phyloP scores from a whole-genome alignment of 2,797 vertebrate genomes.

The Podargus strigoides region DNA sequence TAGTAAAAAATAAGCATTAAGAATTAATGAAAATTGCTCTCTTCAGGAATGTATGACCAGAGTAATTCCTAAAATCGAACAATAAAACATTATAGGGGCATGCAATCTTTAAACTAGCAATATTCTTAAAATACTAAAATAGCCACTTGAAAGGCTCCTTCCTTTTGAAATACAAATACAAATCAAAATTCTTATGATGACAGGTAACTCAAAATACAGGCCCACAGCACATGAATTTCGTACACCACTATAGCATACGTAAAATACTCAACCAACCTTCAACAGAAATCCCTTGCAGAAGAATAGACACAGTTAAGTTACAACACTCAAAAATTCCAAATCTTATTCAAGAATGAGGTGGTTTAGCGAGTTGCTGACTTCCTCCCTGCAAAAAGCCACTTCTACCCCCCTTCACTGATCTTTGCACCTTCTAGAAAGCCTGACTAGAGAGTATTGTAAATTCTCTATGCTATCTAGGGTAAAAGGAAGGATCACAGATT shows the following conservation, averaged over 20 bases:
- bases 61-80: not conserved
- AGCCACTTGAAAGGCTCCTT: not conserved
- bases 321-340: not conserved
- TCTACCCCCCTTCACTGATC: not conserved
- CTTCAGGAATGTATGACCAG: not conserved
- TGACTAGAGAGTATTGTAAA: not conserved
- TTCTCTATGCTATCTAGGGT: not conserved
- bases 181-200: not conserved
- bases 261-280: not conserved
- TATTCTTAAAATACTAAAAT: not conserved
- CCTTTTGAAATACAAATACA: not conserved
- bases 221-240: rapidly evolving
- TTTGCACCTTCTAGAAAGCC: not conserved
- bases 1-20: not conserved
- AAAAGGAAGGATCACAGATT: not conserved
- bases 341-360: not conserved
- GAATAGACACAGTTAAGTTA: not conserved
- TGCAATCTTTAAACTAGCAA: not conserved
- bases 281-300: not conserved
- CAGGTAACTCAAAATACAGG: not conserved
- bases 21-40: not conserved
- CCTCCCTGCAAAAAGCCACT: not conserved
- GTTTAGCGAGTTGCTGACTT: not conserved
- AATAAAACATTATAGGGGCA: not conserved
- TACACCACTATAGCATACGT: not conserved